A percentile compares a stretch with the other conserved stretches of the same genome.
Evolutionary conservation across 2,797 vertebrate species (phyloP).

Genomic region (Alcedo atthis): DNA sequence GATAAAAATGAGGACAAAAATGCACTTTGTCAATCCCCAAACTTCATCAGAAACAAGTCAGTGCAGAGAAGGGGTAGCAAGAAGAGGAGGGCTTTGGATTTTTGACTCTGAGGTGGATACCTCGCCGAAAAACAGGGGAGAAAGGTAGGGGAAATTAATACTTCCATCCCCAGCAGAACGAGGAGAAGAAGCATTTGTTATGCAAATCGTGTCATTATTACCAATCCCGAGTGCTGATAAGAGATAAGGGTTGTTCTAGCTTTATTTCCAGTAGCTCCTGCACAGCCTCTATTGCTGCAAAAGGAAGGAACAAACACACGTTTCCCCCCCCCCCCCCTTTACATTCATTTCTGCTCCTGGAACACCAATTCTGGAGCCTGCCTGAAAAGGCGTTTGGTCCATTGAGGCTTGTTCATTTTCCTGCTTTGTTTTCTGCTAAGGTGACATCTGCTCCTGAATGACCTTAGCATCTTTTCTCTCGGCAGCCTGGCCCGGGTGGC

Average conservation of each 20-base stretch:
- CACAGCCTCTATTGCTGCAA: constrained; percentile 7
- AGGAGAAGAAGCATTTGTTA: constrained; percentile 71
- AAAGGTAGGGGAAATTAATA: constrained; percentile 70
- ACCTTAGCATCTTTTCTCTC: constrained; percentile 73
- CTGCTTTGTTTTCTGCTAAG: constrained; percentile 72
- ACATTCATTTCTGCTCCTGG: constrained; percentile 61
- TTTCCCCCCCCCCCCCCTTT: not conserved
- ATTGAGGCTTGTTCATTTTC: constrained; percentile 74
- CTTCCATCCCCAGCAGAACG: constrained; percentile 57
- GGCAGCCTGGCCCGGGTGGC: constrained; percentile 57
- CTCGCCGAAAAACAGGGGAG: not conserved
- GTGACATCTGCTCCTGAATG: constrained; percentile 78
- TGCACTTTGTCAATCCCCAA: not conserved
- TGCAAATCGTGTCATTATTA: constrained; percentile 76
- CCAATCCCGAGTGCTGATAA: constrained; percentile 73
- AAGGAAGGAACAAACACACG: constrained; percentile 51
- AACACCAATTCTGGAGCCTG: constrained; percentile 49
- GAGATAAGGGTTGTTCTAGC: constrained; percentile 71
- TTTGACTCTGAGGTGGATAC: not conserved
- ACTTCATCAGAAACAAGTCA: not conserved
- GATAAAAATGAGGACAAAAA: not conserved
- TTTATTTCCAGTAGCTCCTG: constrained; percentile 56
- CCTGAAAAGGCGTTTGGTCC: constrained; percentile 65
- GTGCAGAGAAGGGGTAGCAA: not conserved
- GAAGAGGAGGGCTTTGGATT: not conserved